A percentile compares a stretch with the other conserved stretches of the same genome.
These are phyloP conservation scores for Pomatorhinus ruficollis DNA, from an alignment of 2,113 vertebrate genomes.

Conservation along the genomic window DNA sequence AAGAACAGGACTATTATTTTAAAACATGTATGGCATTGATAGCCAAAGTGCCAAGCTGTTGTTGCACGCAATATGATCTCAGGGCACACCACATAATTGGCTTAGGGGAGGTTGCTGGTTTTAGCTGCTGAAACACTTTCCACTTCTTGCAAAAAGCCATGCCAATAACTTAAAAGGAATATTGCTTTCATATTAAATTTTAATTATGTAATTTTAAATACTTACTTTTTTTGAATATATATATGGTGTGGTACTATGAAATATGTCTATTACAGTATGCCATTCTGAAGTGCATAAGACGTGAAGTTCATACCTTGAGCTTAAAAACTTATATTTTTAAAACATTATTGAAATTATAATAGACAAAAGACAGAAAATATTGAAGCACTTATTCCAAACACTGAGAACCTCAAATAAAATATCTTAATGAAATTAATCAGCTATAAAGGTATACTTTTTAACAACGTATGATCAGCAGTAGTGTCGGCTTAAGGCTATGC, in stretches of 20 bases:
- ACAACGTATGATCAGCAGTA: background rate
- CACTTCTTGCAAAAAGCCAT: background rate
- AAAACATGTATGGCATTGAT: background rate
- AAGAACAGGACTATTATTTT: background rate
- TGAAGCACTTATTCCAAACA: background rate
- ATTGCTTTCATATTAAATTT: background rate
- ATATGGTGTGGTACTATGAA: background rate
- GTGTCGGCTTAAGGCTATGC: background rate
- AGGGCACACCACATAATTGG: background rate
- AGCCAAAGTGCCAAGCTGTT: background rate
- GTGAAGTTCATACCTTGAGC: background rate
- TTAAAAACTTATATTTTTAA: background rate
- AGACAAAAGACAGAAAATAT: background rate
- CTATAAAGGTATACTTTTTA: background rate
- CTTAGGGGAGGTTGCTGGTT: background rate
- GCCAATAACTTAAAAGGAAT: background rate
- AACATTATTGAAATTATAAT: background rate
- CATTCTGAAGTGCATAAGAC: background rate
- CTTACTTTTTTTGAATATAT: background rate
- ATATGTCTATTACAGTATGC: background rate
- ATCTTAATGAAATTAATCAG: background rate
- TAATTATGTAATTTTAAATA: background rate
- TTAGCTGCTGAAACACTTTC: background rate
- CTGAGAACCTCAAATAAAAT: background rate
- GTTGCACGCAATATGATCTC: background rate